Evolutionary conservation across 2,797 vertebrate genomes (phyloP).

Genomic region (Sebastes itinus): DNA sequence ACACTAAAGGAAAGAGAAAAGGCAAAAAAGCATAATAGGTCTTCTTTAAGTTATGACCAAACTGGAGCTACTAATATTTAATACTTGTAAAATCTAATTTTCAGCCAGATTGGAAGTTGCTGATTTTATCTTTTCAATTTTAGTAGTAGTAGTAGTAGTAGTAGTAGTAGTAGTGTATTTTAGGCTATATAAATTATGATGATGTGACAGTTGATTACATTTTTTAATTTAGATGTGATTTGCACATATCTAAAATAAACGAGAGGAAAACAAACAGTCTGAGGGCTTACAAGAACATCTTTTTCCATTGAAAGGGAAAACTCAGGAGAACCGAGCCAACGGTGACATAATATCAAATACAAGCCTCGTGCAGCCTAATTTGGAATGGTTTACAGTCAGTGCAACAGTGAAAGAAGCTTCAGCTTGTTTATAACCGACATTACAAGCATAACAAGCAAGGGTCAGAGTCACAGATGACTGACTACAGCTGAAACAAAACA

Average conservation of each 20-base stretch:
- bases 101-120: not conserved
- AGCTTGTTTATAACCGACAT: constrained; percentile 44
- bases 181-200: not conserved
- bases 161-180: not conserved
- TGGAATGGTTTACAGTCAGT: constrained; percentile 21
- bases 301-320: not conserved
- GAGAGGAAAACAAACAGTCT: not conserved
- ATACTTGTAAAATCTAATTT: not conserved
- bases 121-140: not conserved
- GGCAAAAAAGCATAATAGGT: too few relatives aligned
- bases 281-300: not conserved
- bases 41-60: not conserved
- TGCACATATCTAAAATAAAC: not conserved
- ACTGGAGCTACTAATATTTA: not conserved
- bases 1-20: too few relatives aligned
- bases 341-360: constrained; percentile 3
- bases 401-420: constrained; percentile 12
- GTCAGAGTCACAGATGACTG: constrained; percentile 14
- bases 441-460: not conserved
- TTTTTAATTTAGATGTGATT: not conserved
- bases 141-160: not conserved
- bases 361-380: constrained; percentile 29
- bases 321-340: not conserved
- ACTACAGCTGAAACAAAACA: constrained; percentile 27
- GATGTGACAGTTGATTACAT: not conserved